Evolutionary conservation across 2,797 vertebrate species (phyloP).

Genomic region (Gymnocypris eckloni): DNA sequence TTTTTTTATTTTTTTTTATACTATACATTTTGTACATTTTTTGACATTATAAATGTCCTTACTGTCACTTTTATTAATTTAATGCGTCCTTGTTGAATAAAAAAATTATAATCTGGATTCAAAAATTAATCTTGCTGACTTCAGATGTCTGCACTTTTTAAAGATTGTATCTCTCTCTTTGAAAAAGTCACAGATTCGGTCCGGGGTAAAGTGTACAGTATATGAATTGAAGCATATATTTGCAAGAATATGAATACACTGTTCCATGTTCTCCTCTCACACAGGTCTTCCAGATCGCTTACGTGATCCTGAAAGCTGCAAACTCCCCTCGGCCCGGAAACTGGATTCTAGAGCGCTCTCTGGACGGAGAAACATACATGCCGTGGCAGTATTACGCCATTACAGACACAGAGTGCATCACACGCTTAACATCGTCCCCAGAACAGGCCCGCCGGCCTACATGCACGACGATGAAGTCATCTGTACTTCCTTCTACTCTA

Average conservation of each 20-base stretch:
- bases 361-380: conserved; percentile 84
- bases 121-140: no score
- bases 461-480: conserved; percentile 93
- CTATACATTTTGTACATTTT: background rate
- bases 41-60: background rate
- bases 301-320: conserved; percentile 94
- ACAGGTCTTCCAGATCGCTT: conserved; percentile 95
- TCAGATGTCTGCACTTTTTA: no score
- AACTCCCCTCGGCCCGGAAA: conserved; percentile 95
- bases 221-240: background rate
- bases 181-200: background rate
- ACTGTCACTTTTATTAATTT: background rate
- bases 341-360: conserved; percentile 93
- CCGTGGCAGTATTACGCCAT: conserved; percentile 98
- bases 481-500: conserved; percentile 97
- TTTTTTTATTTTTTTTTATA: no score
- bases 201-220: background rate
- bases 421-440: conserved; percentile 89
- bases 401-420: conserved; percentile 92
- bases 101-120: no score
- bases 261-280: background rate
- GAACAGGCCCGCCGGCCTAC: conserved; percentile 88
- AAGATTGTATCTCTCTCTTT: no score
- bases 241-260: background rate
- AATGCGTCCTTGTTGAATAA: background rate